A percentile compares a stretch with the other conserved stretches of the same genome.
Evolutionary conservation across 2,888 invertebrate species (phyloP).

Genomic region (Hesperia comma): DNA sequence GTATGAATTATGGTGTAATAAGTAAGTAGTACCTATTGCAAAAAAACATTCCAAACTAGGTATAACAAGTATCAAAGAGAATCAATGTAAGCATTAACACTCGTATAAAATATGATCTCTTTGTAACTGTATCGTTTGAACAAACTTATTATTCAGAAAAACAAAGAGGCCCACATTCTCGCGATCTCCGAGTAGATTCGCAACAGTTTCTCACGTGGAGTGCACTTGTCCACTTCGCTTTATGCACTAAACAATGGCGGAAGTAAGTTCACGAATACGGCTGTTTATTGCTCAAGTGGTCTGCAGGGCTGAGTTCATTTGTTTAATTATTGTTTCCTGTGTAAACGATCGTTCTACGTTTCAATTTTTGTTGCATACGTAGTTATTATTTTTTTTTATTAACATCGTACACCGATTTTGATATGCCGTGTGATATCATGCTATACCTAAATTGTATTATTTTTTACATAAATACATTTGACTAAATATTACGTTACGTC

Average conservation of each 20-base stretch:
- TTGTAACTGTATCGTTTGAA: conserved; percentile 18
- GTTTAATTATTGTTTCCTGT: conserved; percentile 56
- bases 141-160: conserved; percentile 24
- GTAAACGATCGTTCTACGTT: conserved; percentile 61
- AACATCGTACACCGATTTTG: background rate
- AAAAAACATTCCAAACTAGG: too few species aligned
- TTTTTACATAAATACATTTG: too few species aligned
- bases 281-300: conserved; percentile 59
- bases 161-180: conserved; percentile 59
- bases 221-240: conserved; percentile 52
- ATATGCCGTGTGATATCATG: too few species aligned
- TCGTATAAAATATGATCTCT: background rate
- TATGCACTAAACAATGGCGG: conserved; percentile 69
- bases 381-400: background rate
- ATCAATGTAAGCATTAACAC: too few species aligned
- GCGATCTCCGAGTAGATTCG: conserved; percentile 53
- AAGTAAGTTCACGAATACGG: conserved; percentile 62
- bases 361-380: conserved; percentile 20
- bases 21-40: too few species aligned
- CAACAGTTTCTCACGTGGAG: conserved; percentile 75
- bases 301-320: conserved; percentile 55
- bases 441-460: too few species aligned
- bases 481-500: too few species aligned
- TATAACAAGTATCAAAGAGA: too few species aligned
- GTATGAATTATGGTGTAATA: too few species aligned